These are phyloP conservation scores for Cephalopachus bancanus DNA, from an alignment of 2,797 vertebrate species.

Conservation along the genomic window DNA sequence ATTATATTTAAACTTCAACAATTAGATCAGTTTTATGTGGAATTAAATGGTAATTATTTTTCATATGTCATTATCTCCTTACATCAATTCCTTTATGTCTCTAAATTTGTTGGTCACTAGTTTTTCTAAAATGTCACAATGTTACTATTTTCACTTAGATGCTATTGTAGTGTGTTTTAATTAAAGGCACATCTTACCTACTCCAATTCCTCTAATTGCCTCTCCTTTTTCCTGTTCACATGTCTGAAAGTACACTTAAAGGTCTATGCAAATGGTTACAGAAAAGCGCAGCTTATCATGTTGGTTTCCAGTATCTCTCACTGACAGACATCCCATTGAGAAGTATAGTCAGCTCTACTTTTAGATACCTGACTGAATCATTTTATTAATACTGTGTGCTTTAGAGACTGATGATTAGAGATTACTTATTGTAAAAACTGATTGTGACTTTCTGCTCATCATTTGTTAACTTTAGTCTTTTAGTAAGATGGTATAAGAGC, in stretches of 20 bases:
- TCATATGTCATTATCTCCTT: background rate
- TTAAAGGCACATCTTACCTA: constrained; percentile 44
- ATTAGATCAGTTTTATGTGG: background rate
- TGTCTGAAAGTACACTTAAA: constrained; percentile 70
- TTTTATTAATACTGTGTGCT: background rate
- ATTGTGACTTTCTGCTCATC: background rate
- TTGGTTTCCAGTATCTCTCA: constrained; percentile 61
- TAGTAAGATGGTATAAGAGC: rapidly evolving
- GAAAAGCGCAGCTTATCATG: constrained; percentile 35
- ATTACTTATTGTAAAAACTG: background rate
- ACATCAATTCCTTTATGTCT: background rate
- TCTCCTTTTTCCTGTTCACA: background rate
- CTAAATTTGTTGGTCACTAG: background rate
- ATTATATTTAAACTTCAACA: background rate
- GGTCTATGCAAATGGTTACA: constrained; percentile 36
- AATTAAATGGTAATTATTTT: background rate
- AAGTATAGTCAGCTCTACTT: constrained; percentile 67
- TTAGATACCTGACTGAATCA: constrained; percentile 12
- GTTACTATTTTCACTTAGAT: constrained; percentile 50
- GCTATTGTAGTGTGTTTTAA: constrained; percentile 60
- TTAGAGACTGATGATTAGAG: constrained; percentile 52
- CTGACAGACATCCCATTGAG: background rate
- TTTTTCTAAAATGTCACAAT: background rate
- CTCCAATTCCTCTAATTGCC: background rate
- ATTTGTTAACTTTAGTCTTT: background rate